Evolutionary conservation across 35 echinoderm and acorn worm species (phyloP), one percentile per base, ranked within the genome.

Genomic region (Chiridota heheva): DNA sequence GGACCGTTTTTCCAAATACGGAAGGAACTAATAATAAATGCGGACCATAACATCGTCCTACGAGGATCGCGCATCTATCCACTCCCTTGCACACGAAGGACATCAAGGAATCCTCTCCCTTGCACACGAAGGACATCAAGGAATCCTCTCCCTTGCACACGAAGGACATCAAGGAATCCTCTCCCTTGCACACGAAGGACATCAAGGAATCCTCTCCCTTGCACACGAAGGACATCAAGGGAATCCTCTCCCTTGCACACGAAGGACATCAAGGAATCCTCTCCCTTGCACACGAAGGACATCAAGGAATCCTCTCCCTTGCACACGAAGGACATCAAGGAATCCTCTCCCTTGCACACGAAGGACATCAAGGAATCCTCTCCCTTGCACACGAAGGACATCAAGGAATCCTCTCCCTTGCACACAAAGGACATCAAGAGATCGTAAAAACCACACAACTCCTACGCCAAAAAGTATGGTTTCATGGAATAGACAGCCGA

Each of bases 391-490:
- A 82, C 29, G 41, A 3, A 16, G 61, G 60, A n/a, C 80, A 82
- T 48, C 80, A 69, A 49, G 81, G 81, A 2, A 55, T 81, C 17
- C 27, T 95, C 2, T 72, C 78, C 17, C 51, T 89, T 29, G 91
- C 86, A 1, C 85, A 88, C 36, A 86, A 94, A 41, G 86, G 91
- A 3, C 91, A 84, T 55, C 91, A 95, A 71, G 91, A 86, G 13
- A 58, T 83, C 33, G 47, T 67, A 6, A 83, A 83, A 38, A 82
- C 80, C 15, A 83, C 69, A 63, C 18, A 5, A 30, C 34, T 83
- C 7, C 30, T 83, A 22, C 39, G 81, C 24, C n/a, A 33, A 41
- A 83, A 83, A 41, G 66, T 83, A 5, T 83, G 81, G 81, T 83
- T 83, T 30, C 81, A 63, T 26, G 45, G 66, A 1, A 70, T 83